These are phyloP conservation scores for Nudaria mundana DNA, from an alignment of 2,888 invertebrate species.

Conservation along the genomic window DNA sequence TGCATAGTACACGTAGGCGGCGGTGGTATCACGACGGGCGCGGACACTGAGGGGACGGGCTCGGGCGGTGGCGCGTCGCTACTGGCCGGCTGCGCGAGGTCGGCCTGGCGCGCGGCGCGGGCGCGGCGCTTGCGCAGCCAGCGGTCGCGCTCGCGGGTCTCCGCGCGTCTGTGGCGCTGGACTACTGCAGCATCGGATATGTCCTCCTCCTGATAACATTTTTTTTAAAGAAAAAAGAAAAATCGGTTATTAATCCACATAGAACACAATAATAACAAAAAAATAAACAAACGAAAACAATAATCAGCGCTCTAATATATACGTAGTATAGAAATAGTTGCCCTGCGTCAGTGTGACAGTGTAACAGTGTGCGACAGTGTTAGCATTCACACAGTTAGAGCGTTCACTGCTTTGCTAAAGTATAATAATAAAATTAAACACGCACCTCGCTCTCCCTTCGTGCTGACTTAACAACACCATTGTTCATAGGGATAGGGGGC, in stretches of 20 bases:
- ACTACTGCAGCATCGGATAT: conserved; percentile 87
- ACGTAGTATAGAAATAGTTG: no score
- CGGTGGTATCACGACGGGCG: conserved; percentile 45
- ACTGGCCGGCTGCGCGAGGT: conserved; percentile 14
- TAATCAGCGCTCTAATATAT: no score
- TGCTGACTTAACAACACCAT: conserved; percentile 54
- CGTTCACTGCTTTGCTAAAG: no score
- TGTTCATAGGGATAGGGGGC: conserved; percentile 62
- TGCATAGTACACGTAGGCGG: conserved; percentile 7
- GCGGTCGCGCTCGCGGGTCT: conserved; percentile 90
- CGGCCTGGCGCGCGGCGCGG: not conserved
- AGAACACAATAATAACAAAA: no score
- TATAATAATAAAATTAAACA: not conserved
- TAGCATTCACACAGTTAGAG: no score
- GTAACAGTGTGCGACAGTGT: no score
- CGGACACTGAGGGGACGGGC: conserved; percentile 71
- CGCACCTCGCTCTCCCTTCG: conserved; percentile 66
- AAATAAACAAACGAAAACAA: no score
- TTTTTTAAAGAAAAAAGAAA: no score
- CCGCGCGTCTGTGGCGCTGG: conserved; percentile 88
- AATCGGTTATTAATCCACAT: no score
- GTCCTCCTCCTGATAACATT: conserved; percentile 90
- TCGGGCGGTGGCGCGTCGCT: conserved; percentile 13
- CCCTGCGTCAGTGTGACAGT: no score
- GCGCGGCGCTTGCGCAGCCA: conserved; percentile 72